These are phyloP conservation scores for Pithys albifrons DNA, from an alignment of 2,113 vertebrate species.

Conservation along the genomic window DNA sequence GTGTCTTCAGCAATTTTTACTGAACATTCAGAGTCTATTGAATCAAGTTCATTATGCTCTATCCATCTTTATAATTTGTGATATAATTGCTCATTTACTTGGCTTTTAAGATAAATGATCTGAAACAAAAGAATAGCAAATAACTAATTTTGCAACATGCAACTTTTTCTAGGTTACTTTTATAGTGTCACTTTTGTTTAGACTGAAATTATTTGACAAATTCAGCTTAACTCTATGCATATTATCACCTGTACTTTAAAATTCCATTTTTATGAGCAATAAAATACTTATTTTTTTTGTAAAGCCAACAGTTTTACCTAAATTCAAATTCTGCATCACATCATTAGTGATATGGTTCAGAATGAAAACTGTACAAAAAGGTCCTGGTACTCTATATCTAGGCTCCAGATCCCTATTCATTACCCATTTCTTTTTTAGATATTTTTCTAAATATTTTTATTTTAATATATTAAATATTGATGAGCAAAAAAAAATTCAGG, in stretches of 20 bases:
- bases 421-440: not conserved
- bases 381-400: not conserved
- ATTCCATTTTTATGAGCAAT: not conserved
- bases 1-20: not conserved
- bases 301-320: not conserved
- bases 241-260: not conserved
- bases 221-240: not conserved
- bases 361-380: not conserved
- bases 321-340: not conserved
- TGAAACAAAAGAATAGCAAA: not conserved
- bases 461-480: not conserved
- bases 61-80: not conserved
- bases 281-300: not conserved
- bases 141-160: not conserved
- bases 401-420: not conserved
- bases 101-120: not conserved
- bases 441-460: not conserved
- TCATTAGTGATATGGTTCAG: not conserved
- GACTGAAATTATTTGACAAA: not conserved
- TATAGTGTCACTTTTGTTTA: not conserved
- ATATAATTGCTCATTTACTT: not conserved
- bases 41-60: not conserved
- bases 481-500: not conserved
- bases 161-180: fast-evolving
- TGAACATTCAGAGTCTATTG: not conserved